These are phyloP conservation scores for Chrysomela aeneicollis DNA, from an alignment of 2,888 invertebrate species.

Conservation along the genomic window DNA sequence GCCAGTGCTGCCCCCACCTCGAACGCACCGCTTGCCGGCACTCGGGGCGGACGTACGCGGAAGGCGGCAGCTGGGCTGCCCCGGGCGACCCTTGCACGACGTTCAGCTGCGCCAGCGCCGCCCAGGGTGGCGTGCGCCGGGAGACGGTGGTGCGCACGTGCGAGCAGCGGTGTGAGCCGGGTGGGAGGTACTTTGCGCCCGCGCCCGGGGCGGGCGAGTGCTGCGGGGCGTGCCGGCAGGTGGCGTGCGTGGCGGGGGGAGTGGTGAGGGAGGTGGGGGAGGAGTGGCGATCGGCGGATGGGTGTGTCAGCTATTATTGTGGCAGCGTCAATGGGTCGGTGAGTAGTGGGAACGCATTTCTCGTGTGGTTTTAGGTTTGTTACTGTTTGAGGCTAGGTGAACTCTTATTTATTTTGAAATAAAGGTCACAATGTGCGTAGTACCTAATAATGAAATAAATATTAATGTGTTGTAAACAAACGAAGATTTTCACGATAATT, in stretches of 20 bases:
- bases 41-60: conserved; percentile 58
- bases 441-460: no score
- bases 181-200: conserved; percentile 60
- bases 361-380: no score
- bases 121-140: conserved; percentile 63
- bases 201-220: conserved; percentile 60
- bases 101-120: conserved; percentile 63
- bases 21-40: conserved; percentile 68
- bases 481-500: no score
- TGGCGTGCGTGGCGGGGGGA: conserved; percentile 65
- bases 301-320: conserved; percentile 70
- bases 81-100: conserved; percentile 65
- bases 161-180: conserved; percentile 62
- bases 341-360: conserved; percentile 38
- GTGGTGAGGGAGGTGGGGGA: conserved; percentile 62
- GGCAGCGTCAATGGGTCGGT: conserved; percentile 62
- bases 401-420: no score
- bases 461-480: no score
- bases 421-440: no score
- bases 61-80: conserved; percentile 68
- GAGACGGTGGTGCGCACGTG: conserved; percentile 66
- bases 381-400: no score
- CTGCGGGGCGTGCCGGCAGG: conserved; percentile 71
- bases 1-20: conserved; percentile 71
- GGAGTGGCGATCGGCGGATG: conserved; percentile 69